phyloP scores from a whole-genome alignment of 2,113 vertebrate species.

The Tachysurus fulvidraco region DNA sequence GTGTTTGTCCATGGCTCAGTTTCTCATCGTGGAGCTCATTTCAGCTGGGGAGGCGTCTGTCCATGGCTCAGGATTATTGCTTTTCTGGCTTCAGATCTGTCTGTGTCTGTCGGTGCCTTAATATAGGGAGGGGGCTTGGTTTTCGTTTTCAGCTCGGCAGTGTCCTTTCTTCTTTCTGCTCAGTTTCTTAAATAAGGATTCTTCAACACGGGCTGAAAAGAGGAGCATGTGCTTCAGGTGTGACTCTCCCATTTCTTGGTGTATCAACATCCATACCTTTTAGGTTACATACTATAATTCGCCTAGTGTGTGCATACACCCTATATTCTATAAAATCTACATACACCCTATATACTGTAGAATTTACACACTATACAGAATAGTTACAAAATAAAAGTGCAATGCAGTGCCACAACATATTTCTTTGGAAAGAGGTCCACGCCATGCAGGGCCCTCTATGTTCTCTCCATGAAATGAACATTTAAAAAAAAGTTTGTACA shows the following conservation, averaged over 20 bases:
- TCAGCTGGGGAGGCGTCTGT: constrained; percentile 60
- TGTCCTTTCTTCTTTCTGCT: constrained; percentile 80
- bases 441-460: constrained; percentile 40
- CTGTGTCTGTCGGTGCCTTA: constrained; percentile 60
- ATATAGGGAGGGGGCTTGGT: constrained; percentile 49
- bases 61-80: constrained; percentile 58
- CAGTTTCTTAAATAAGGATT: constrained; percentile 99
- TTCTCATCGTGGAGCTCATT: constrained; percentile 63
- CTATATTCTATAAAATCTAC: neutral
- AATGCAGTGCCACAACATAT: neutral
- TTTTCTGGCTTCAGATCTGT: neutral
- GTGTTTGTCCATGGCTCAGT: constrained; percentile 61
- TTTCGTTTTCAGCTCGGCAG: constrained; percentile 52
- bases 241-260: constrained; percentile 77
- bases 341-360: neutral
- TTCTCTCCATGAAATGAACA: constrained; percentile 24
- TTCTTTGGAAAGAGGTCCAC: neutral
- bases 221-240: constrained; percentile 98
- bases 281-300: constrained; percentile 27
- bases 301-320: constrained; percentile 16
- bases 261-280: constrained; percentile 39
- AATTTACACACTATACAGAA: neutral
- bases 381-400: constrained; percentile 9
- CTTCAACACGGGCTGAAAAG: constrained; percentile 99
- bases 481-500: neutral